Evolutionary conservation across 2,797 vertebrate species (phyloP), one percentile per base, ranked within the genome.

Genomic region (Urophycis tenuis): DNA sequence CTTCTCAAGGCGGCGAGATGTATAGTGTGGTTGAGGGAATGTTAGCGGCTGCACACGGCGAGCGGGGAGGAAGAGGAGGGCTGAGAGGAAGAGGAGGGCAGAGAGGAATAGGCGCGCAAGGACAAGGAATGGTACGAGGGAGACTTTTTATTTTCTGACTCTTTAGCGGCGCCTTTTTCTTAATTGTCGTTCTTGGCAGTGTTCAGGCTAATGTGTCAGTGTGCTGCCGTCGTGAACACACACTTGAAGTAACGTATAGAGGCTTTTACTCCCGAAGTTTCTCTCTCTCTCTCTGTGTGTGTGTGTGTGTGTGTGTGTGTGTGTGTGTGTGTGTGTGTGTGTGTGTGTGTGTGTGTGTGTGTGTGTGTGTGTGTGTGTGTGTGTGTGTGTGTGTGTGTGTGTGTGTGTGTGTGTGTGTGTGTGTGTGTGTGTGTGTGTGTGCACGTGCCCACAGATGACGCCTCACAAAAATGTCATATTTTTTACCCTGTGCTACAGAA

Each of bases 101-200:
- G 78, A 83, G 83, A 87, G 87, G 83, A 78, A 39, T 81, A 81
- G 79, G n/a, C 10, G 35, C 34, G 41, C 36, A 33, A 74, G 34
- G 79, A 45, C 34, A 60, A 53, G 64, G 75, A 53, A 80, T 36
- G 75, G 77, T 67, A 90, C 45, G 87, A 90, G 74, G 53, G 81
- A 84, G 76, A 81, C 77, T 83, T 70, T 70, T 87, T 88, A 77
- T 78, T 92, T 87, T 89, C 80, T 81, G 70, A 78, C 71, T 14
- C 69, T 80, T 81, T 53, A 77, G 69, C 53, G 9, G 60, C 74
- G 64, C 64, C 79, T 77, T 75, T 83, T 81, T 78, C 83, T 81
- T 79, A 76, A 73, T 71, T 79, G 78, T 74, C 79, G 81, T 79
- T 84, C 80, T 80, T 77, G 75, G 71, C 73, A 72, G 67, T 72